Conservation (phyloP, 1,140 invertebrate species). For the Phymastichus coffea region DNA sequence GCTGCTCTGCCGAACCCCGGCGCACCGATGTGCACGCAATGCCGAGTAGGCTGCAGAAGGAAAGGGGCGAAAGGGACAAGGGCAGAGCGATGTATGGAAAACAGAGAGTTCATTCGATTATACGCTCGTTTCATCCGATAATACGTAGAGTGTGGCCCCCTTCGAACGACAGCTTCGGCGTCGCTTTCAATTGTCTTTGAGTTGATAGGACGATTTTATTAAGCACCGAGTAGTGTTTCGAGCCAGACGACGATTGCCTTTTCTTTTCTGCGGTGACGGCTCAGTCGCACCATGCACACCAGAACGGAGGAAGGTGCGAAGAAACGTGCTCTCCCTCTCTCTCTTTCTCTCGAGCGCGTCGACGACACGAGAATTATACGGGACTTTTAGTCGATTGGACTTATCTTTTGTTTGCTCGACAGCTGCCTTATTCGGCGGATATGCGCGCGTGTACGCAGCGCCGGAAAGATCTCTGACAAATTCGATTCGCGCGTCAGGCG, state of each 20-base stretch:
- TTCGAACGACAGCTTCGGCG: conserved; percentile 2
- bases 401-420: conserved; percentile 21
- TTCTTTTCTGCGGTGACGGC: too few species aligned
- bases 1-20: too few species aligned
- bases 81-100: neutral
- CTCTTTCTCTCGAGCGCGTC: too few species aligned
- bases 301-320: neutral
- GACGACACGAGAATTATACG: conserved; percentile 5
- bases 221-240: too few species aligned
- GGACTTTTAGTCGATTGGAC: conserved; percentile 12
- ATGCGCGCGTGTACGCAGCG: too few species aligned
- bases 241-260: too few species aligned
- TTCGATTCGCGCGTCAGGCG: conserved; percentile 54
- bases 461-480: conserved; percentile 46
- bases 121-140: conserved; percentile 20
- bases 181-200: conserved; percentile 22
- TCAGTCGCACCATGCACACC: neutral
- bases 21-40: too few species aligned
- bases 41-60: too few species aligned
- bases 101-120: conserved; percentile 24
- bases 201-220: neutral
- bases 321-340: neutral
- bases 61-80: too few species aligned
- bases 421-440: conserved; percentile 32
- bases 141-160: neutral